These are phyloP conservation scores for Drosophila leontia DNA, from an alignment of 1,140 invertebrate genomes.

Conservation along the genomic window DNA sequence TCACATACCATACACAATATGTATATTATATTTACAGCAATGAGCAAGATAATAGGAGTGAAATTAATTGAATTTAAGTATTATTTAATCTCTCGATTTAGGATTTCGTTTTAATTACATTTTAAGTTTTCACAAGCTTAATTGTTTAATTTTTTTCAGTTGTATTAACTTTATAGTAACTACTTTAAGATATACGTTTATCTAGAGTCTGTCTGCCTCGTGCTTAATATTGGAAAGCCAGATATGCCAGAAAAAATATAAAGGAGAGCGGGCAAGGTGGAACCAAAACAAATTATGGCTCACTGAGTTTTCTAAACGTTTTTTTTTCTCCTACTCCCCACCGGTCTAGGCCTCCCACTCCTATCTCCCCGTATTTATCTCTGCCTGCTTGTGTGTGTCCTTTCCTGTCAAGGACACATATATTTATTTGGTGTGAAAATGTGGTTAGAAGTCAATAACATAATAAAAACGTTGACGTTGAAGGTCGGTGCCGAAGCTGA, in stretches of 20 bases:
- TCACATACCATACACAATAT: conserved; percentile 13
- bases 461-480: conserved; percentile 72
- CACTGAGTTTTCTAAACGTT: conserved; percentile 66
- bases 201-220: conserved; percentile 5
- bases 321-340: conserved; percentile 18
- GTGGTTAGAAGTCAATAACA: conserved; percentile 81
- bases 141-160: neutral
- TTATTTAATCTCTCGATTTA: neutral
- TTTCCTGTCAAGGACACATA: conserved; percentile 59
- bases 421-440: conserved; percentile 73
- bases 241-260: conserved; percentile 56
- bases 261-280: conserved; percentile 1
- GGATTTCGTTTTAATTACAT: neutral
- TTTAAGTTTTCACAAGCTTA: neutral
- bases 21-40: conserved; percentile 9
- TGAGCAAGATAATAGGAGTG: neutral
- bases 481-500: conserved; percentile 48
- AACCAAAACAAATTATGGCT: conserved; percentile 71
- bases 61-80: neutral
- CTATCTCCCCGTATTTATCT: conserved; percentile 18
- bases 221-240: conserved; percentile 43
- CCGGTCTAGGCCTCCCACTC: neutral
- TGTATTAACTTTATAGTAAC: neutral
- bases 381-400: conserved; percentile 20
- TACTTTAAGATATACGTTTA: conserved; percentile 1